Percentiles rank a stretch among this genome's conserved stretches.
phyloP scores from a whole-genome alignment of 2,888 invertebrate species.

The Eupeodes latifasciatus region DNA sequence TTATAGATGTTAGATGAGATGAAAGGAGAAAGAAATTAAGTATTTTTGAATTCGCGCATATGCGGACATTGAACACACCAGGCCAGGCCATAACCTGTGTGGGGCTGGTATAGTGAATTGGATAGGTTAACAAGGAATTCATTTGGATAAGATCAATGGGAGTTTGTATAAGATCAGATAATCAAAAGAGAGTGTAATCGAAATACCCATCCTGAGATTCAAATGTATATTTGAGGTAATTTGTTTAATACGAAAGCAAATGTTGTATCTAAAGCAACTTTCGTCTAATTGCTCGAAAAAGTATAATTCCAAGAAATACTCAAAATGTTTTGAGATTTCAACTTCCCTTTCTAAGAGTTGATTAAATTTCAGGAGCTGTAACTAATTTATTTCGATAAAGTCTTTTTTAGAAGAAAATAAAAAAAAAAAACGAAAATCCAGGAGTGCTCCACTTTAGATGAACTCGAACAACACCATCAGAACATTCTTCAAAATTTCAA shows the following conservation, averaged over 20 bases:
- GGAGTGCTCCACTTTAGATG: conserved; percentile 55
- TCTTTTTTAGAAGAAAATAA: neutral
- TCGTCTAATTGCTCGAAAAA: no score
- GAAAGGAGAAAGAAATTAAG: conserved; percentile 8
- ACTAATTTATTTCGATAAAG: conserved; percentile 12
- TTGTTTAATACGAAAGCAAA: neutral
- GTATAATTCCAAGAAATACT: no score
- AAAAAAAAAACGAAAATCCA: neutral
- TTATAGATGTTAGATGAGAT: conserved; percentile 30
- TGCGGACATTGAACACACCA: neutral
- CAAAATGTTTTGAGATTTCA: no score
- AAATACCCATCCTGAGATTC: no score
- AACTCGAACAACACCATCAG: conserved; percentile 18
- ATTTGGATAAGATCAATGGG: conserved; percentile 45
- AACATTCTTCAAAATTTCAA: conserved; percentile 9
- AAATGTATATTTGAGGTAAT: neutral
- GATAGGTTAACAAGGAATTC: conserved; percentile 52
- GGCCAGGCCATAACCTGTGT: conserved; percentile 9
- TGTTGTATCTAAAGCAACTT: no score
- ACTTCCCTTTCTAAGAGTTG: no score
- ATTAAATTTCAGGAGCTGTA: neutral
- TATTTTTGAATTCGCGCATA: conserved; percentile 1
- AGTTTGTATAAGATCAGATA: conserved; percentile 5
- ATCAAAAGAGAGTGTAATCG: conserved; percentile 1
- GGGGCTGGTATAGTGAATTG: conserved; percentile 11